Evolutionary conservation across 2,888 invertebrate genomes (phyloP).

Genomic region (Ophraella communa): DNA sequence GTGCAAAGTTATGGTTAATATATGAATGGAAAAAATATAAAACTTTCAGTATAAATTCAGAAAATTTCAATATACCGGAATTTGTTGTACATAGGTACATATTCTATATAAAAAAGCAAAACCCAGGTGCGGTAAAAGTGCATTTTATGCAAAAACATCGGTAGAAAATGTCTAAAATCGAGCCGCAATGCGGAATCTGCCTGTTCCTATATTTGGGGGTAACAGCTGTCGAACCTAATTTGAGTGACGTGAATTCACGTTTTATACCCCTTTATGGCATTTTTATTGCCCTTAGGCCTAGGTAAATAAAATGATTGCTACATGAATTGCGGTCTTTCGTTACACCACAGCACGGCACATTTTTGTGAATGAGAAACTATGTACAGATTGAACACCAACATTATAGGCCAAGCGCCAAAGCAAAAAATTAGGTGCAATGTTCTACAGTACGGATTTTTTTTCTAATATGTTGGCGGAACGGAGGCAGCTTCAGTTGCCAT

Average conservation of each 20-base stretch:
- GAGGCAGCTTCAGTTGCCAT: too few relatives aligned
- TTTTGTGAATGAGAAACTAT: neutral
- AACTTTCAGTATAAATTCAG: neutral
- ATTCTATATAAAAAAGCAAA: slow-evolving; percentile 16
- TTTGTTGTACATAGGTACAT: neutral
- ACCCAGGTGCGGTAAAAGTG: slow-evolving; percentile 43
- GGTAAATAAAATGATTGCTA: slow-evolving; percentile 28
- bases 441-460: too few relatives aligned
- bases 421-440: too few relatives aligned
- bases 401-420: neutral
- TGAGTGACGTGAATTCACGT: slow-evolving; percentile 28
- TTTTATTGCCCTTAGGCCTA: slow-evolving; percentile 16
- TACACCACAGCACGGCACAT: neutral
- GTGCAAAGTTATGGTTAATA: neutral
- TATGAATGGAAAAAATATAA: neutral
- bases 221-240: slow-evolving; percentile 42
- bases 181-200: slow-evolving; percentile 44
- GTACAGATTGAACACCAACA: neutral
- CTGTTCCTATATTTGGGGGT: slow-evolving; percentile 37
- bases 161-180: slow-evolving; percentile 35
- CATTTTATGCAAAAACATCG: slow-evolving; percentile 45
- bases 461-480: too few relatives aligned
- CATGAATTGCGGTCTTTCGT: neutral
- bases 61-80: neutral
- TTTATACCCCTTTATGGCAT: slow-evolving; percentile 28